phyloP scores from a whole-genome alignment of 2,888 invertebrate genomes.

The Celastrina argiolus region DNA sequence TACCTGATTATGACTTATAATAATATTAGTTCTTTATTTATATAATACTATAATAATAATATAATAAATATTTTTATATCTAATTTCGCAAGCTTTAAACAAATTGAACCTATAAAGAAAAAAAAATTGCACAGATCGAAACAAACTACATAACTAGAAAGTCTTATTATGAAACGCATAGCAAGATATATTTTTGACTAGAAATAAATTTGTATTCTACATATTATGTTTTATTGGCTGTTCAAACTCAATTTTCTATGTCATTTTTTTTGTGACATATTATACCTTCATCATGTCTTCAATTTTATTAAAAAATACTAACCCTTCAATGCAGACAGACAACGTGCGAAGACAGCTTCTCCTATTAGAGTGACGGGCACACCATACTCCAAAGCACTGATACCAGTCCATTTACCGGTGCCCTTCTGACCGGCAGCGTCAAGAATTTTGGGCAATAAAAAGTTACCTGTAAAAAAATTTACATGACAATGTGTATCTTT shows the following conservation, averaged over 20 bases:
- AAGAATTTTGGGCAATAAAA: slow-evolving; percentile 92
- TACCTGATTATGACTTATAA: too few relatives aligned
- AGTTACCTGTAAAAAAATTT: slow-evolving; percentile 70
- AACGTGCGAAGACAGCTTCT: slow-evolving; percentile 98
- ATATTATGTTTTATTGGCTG: too few relatives aligned
- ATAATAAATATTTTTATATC: not conserved
- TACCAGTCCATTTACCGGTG: slow-evolving; percentile 99
- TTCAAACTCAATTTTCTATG: too few relatives aligned
- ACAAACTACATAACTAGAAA: not conserved
- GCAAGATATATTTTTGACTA: too few relatives aligned
- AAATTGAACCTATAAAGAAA: not conserved
- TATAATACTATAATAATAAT: not conserved
- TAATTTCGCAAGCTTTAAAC: not conserved
- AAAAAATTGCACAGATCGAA: not conserved
- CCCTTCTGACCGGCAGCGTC: slow-evolving; percentile 99
- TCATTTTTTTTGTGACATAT: too few relatives aligned
- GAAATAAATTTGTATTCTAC: too few relatives aligned
- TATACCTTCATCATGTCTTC: too few relatives aligned
- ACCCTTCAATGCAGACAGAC: slow-evolving; percentile 93
- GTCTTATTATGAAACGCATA: not conserved
- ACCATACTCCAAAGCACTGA: slow-evolving; percentile 96
- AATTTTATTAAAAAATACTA: slow-evolving; percentile 25
- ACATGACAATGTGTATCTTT: too few relatives aligned
- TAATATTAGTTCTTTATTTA: too few relatives aligned
- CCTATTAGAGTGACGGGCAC: slow-evolving; percentile 98